These are phyloP conservation scores for Amphiura filiformis DNA, from an alignment of 35 echinoderm and acorn worm genomes.

Conservation along the genomic window DNA sequence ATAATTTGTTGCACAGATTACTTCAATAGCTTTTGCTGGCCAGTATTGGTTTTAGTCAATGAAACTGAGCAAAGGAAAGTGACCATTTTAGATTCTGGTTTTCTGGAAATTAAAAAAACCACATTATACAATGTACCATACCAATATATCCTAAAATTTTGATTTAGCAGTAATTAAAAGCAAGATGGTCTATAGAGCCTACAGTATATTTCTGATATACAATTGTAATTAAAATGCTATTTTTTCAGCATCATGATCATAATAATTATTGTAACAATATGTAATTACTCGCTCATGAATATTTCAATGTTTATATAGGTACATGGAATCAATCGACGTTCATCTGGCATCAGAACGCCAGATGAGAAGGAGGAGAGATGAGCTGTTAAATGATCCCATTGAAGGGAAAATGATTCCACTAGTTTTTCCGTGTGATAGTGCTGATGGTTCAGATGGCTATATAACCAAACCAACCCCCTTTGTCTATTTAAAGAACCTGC, in stretches of 20 bases:
- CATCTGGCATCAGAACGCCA: not conserved
- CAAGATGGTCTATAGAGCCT: not conserved
- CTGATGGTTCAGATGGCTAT: not conserved
- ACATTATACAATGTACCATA: not conserved
- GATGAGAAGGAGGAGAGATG: not conserved
- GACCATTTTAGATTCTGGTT: too few species aligned
- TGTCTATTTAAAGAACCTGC: not conserved
- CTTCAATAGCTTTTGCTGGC: too few species aligned
- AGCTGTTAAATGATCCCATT: not conserved
- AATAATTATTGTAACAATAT: not conserved
- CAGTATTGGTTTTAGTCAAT: too few species aligned
- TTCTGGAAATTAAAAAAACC: too few species aligned
- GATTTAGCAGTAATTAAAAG: not conserved
- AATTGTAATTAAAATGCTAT: not conserved
- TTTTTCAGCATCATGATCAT: not conserved
- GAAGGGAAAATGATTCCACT: not conserved
- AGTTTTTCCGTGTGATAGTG: not conserved
- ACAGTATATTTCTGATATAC: not conserved
- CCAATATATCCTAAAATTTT: not conserved
- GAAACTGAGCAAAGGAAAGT: too few species aligned
- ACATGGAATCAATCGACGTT: not conserved
- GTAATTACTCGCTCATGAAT: too few species aligned
- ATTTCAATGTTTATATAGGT: too few species aligned
- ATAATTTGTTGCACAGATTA: too few species aligned
- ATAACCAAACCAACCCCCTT: not conserved